Conservation (phyloP, 2,888 invertebrate species). For the Cephus pygmeus region DNA sequence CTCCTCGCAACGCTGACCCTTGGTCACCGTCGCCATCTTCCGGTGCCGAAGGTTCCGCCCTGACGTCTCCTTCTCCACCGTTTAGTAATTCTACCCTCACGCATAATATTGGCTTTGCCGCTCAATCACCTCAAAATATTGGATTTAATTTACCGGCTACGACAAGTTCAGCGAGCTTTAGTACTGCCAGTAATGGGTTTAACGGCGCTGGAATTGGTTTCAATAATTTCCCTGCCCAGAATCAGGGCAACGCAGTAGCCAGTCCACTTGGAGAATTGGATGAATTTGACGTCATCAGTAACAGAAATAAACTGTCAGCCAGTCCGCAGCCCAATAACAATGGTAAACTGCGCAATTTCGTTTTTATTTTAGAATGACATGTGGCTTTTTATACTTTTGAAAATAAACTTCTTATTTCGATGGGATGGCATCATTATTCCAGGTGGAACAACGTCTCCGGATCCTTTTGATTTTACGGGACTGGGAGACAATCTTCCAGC, state of each 20-base stretch:
- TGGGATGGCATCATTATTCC: constrained; percentile 18
- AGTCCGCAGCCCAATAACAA: constrained; percentile 59
- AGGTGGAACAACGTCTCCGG: constrained; percentile 67
- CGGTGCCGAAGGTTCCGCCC: constrained; percentile 34
- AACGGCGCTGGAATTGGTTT: constrained; percentile 52
- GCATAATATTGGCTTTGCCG: constrained; percentile 50
- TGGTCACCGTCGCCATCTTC: constrained; percentile 67
- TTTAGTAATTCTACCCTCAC: constrained; percentile 47
- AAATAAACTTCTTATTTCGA: neutral
- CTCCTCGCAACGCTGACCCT: constrained; percentile 66
- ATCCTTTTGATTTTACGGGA: constrained; percentile 78
- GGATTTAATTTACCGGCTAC: constrained; percentile 55
- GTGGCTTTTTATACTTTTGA: constrained; percentile 15
- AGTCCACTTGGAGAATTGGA: constrained; percentile 79
- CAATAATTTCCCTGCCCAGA: constrained; percentile 49
- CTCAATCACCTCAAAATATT: constrained; percentile 54
- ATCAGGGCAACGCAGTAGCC: constrained; percentile 43
- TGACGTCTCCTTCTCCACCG: constrained; percentile 44
- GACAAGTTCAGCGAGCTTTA: constrained; percentile 37
- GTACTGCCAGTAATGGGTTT: constrained; percentile 55
- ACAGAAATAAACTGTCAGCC: constrained; percentile 71
- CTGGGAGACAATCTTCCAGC: constrained; percentile 70
- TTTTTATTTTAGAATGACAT: constrained; percentile 17
- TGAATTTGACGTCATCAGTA: constrained; percentile 88
- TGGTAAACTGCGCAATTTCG: constrained; percentile 40